Percentiles rank a stretch among this genome's conserved stretches.
Evolutionary conservation across 2,888 invertebrate species (phyloP).

Genomic region (Alloscopus bannaensis): DNA sequence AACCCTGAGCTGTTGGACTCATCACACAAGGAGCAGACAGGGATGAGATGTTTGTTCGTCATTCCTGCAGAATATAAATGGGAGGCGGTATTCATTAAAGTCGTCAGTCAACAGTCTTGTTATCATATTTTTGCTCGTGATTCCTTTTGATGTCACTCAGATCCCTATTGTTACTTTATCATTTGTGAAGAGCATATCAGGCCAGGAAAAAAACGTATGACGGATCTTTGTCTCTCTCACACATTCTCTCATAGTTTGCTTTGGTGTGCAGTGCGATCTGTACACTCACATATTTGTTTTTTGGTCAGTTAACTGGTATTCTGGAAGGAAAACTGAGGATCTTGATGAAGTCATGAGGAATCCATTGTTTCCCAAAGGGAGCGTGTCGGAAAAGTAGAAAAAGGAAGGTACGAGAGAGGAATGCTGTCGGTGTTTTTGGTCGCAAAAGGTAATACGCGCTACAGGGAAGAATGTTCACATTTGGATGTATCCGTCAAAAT

Average conservation of each 20-base stretch:
- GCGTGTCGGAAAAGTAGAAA: neutral
- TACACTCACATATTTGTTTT: slow-evolving; percentile 23
- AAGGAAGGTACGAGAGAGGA: no score
- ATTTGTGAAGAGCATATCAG: slow-evolving; percentile 60
- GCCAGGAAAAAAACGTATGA: neutral
- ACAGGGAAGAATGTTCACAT: no score
- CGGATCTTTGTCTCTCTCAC: neutral
- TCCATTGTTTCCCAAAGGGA: no score
- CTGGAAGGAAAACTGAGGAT: neutral
- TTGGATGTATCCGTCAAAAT: no score
- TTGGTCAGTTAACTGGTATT: slow-evolving; percentile 21
- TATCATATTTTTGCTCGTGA: slow-evolving; percentile 72
- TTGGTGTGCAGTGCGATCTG: no score
- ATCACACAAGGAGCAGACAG: slow-evolving; percentile 35
- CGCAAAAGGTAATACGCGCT: no score
- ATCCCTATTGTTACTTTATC: slow-evolving; percentile 47
- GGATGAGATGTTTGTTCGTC: slow-evolving; percentile 39
- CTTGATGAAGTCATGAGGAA: no score
- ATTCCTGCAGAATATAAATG: slow-evolving; percentile 56
- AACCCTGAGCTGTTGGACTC: slow-evolving; percentile 48
- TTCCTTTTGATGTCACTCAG: slow-evolving; percentile 72
- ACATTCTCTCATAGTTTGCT: no score
- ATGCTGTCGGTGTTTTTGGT: no score
- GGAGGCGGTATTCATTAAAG: slow-evolving; percentile 73
- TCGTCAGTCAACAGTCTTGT: slow-evolving; percentile 73